A percentile compares a stretch with the other conserved stretches of the same genome.
Conservation (phyloP, 2,888 invertebrate genomes). For the Candidula unifasciata region DNA sequence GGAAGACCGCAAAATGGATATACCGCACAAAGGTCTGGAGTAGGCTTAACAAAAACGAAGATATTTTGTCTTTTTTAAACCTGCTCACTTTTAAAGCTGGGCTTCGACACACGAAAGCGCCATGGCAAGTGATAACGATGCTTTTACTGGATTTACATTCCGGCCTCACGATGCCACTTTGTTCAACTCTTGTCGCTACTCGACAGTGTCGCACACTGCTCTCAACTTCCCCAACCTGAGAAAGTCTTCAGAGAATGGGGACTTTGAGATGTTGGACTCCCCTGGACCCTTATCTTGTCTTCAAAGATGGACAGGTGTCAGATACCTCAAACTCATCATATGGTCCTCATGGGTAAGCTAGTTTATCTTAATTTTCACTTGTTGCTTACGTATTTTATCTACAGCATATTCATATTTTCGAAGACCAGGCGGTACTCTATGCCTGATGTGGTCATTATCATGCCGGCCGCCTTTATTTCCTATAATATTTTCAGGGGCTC, state of each 20-base stretch:
- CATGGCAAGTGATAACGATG: constrained; percentile 7
- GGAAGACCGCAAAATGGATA: no score
- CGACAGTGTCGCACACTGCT: constrained; percentile 53
- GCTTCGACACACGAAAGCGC: neutral
- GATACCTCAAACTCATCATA: constrained; percentile 10
- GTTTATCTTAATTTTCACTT: neutral
- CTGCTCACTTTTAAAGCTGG: no score
- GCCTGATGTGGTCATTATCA: no score
- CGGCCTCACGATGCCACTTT: constrained; percentile 17
- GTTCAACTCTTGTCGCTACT: constrained; percentile 20
- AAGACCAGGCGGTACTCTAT: no score
- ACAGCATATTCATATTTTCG: no score
- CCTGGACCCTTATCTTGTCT: neutral
- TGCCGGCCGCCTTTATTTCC: no score
- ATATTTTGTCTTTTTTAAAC: no score
- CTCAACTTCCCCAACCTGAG: constrained; percentile 33
- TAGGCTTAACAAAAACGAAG: no score
- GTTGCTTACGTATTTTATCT: neutral
- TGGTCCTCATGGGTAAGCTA: constrained; percentile 39
- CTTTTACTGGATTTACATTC: constrained; percentile 20
- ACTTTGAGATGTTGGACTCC: neutral
- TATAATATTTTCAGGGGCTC: no score
- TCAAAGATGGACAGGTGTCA: neutral
- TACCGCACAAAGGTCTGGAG: no score
- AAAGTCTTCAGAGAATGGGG: constrained; percentile 20